Evolutionary conservation across 2,797 vertebrate genomes (phyloP), one percentile per base, ranked within the genome.

Genomic region (Danio jaintianensis): DNA sequence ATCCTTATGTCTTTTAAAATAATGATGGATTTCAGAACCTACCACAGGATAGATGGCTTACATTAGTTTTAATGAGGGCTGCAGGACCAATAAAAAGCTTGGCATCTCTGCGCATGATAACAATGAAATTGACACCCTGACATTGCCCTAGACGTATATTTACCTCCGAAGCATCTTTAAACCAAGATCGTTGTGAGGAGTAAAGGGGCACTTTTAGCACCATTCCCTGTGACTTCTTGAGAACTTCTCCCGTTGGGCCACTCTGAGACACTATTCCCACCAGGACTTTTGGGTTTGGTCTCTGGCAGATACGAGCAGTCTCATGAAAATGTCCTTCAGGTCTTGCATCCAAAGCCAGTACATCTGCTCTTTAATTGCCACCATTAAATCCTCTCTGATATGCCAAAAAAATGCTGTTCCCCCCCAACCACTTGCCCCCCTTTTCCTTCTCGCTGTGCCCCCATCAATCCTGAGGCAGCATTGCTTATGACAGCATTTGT

Each of bases 251-350:
- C 78, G 56, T 22, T 59, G 77, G 73, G 42, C 62, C 43, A 36
- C 67, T 53, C 9, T 42, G 20, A 53, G 67, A 15, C 40, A 58
- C 59, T 22, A 29, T 59, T 78, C 50, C 81, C 20, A 13, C 22
- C 47, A 79, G 63, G 69, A 73, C 79, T 76, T 75, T 80, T 79
- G 76, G 73, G 85, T 76, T 73, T 55, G 81, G 81, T 86, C 85
- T 47, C 78, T 75, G 82, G 83, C 73, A 85, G 84, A 84, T 86
- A 85, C 78, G 78, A 81, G 82, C 79, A 79, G 79, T 85, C 85
- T 83, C 79, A 48, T 84, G 84, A 87, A 89, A 71, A 87, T 82
- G 86, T 90, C 89, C 86, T 91, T 89, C 89, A 87, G 85, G 83
- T 84, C 83, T 50, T 22, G 22, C 62, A 16, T 85, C 82, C 73